phyloP scores from a whole-genome alignment of 1,140 invertebrate species.

The Lamellibrachia luymesi region DNA sequence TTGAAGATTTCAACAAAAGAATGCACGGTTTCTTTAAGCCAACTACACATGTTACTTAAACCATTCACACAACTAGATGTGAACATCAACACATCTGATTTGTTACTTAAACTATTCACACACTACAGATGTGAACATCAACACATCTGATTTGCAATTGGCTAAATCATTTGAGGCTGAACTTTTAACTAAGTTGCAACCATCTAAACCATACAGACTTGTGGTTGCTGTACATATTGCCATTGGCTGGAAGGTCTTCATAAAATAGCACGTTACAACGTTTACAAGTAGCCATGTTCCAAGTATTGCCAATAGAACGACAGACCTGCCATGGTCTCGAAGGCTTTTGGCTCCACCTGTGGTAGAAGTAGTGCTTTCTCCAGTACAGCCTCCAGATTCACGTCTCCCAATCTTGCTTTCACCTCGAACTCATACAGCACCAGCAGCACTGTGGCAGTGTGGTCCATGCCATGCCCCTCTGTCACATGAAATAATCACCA shows the following conservation, averaged over 20 bases:
- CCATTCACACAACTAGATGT: background rate
- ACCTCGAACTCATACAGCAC: slow-evolving; percentile 54
- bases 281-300: no score
- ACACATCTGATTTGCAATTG: background rate
- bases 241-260: background rate
- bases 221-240: no score
- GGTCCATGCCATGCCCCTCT: slow-evolving; percentile 14
- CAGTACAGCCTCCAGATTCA: slow-evolving; percentile 39
- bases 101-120: background rate
- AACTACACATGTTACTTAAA: background rate
- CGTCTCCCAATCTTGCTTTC: slow-evolving; percentile 42
- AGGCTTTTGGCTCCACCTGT: slow-evolving; percentile 47
- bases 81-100: background rate
- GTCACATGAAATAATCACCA: background rate
- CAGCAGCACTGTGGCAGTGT: slow-evolving; percentile 40
- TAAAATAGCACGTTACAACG: slow-evolving; percentile 7
- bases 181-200: no score
- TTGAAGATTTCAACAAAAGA: no score
- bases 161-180: no score
- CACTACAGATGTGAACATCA: background rate
- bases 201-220: no score
- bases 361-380: slow-evolving; percentile 45
- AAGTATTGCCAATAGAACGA: no score
- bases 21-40: no score
- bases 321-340: slow-evolving; percentile 32